A percentile compares a stretch with the other conserved stretches of the same genome.
These are phyloP conservation scores for Phalacrocorax carbo DNA, from an alignment of 2,113 vertebrate species.

Conservation along the genomic window DNA sequence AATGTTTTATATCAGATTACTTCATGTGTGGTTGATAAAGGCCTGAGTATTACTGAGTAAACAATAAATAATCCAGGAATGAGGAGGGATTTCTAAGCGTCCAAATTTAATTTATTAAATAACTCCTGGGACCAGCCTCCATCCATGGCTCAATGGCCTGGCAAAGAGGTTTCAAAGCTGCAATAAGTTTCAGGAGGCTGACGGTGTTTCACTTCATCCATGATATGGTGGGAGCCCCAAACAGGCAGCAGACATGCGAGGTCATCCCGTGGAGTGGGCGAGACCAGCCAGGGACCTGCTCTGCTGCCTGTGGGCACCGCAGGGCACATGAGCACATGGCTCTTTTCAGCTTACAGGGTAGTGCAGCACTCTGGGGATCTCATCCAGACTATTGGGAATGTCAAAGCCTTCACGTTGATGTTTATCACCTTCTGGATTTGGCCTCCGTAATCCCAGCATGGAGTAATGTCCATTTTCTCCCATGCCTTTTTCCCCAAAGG, in stretches of 20 bases:
- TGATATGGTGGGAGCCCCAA: not conserved
- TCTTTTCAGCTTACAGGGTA: not conserved
- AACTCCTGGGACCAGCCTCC: not conserved
- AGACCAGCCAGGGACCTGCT: not conserved
- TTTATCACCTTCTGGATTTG: not conserved
- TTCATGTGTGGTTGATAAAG: not conserved
- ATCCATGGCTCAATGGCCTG: not conserved
- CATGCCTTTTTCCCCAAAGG: not conserved
- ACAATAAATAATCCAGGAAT: not conserved
- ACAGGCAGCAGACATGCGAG: not conserved
- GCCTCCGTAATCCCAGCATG: not conserved
- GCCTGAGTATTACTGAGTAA: not conserved
- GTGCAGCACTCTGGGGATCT: not conserved
- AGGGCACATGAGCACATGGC: not conserved
- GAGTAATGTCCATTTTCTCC: not conserved
- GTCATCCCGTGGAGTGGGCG: accelerated
- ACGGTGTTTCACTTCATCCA: not conserved
- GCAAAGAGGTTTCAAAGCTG: not conserved
- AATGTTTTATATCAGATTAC: not conserved
- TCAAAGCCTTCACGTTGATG: not conserved
- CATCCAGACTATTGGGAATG: not conserved
- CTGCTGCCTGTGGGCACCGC: not conserved
- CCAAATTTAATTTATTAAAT: not conserved
- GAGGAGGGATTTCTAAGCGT: not conserved
- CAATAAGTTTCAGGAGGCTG: not conserved